These are phyloP conservation scores for Osmerus eperlanus DNA, from an alignment of 2,113 vertebrate species.

Conservation along the genomic window DNA sequence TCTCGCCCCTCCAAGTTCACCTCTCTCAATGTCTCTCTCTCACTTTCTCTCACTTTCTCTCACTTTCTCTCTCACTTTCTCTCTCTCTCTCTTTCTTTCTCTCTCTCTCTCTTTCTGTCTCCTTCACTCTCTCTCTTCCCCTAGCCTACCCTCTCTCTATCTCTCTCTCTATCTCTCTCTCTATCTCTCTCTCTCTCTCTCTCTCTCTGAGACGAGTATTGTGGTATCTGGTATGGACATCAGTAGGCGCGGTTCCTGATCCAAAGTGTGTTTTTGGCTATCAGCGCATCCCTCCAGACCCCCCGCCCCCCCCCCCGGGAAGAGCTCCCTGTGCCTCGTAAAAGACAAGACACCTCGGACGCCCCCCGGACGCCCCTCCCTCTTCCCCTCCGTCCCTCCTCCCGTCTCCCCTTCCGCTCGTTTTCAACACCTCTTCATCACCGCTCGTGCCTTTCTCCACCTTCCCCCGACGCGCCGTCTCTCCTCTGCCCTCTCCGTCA, in stretches of 20 bases:
- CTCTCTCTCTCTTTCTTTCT: not conserved
- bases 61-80: not conserved
- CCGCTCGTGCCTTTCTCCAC: no score
- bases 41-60: not conserved
- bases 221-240: slow-evolving; percentile 36
- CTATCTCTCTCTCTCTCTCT: no score
- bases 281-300: slow-evolving; percentile 1
- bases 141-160: not conserved
- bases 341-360: slow-evolving; percentile 21
- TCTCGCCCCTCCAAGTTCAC: not conserved
- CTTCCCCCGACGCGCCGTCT: not conserved
- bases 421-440: not conserved
- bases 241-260: slow-evolving; percentile 8
- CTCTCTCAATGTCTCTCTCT: not conserved
- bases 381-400: not conserved
- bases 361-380: slow-evolving; percentile 2
- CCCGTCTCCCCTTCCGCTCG: not conserved
- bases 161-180: no score
- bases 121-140: not conserved
- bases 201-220: not conserved
- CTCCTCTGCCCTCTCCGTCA: not conserved
- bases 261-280: slow-evolving; percentile 22
- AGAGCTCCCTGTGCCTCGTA: not conserved
- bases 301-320: not conserved
- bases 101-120: not conserved